Evolutionary conservation across 2,797 vertebrate species (phyloP).

Genomic region (Trematomus bernacchii): DNA sequence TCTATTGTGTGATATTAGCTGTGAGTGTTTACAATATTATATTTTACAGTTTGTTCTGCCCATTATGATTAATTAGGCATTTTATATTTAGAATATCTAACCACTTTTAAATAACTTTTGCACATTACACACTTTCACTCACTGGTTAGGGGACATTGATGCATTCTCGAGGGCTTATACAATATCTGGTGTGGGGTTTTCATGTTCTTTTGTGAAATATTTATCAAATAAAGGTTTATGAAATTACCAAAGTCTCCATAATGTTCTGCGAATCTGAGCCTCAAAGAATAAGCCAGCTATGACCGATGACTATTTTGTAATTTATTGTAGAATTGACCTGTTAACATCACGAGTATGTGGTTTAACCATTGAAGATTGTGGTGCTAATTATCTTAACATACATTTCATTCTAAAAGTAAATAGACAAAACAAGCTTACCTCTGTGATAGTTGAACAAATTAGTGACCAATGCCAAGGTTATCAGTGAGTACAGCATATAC

Average conservation of each 20-base stretch:
- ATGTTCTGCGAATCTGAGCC: neutral
- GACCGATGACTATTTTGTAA: slow-evolving; percentile 59
- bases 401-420: slow-evolving; percentile 79
- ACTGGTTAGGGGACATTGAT: slow-evolving; percentile 1
- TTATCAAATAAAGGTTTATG: slow-evolving; percentile 52
- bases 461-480: slow-evolving; percentile 79
- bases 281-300: slow-evolving; percentile 31
- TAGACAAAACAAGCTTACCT: slow-evolving; percentile 77
- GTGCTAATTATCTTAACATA: slow-evolving; percentile 79
- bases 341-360: slow-evolving; percentile 78
- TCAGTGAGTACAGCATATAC: slow-evolving; percentile 80
- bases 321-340: slow-evolving; percentile 82
- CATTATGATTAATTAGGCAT: neutral
- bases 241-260: slow-evolving; percentile 7
- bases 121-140: neutral
- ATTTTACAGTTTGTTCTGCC: neutral
- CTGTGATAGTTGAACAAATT: slow-evolving; percentile 78
- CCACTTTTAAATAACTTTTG: slow-evolving; percentile 1
- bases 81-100: slow-evolving; percentile 15
- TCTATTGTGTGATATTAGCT: neutral
- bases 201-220: neutral
- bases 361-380: slow-evolving; percentile 78
- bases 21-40: slow-evolving; percentile 31
- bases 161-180: neutral
- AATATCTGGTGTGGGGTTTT: slow-evolving; percentile 25